Conservation (phyloP, 2,797 vertebrate species). For the Brachyrhaphis roseni region DNA sequence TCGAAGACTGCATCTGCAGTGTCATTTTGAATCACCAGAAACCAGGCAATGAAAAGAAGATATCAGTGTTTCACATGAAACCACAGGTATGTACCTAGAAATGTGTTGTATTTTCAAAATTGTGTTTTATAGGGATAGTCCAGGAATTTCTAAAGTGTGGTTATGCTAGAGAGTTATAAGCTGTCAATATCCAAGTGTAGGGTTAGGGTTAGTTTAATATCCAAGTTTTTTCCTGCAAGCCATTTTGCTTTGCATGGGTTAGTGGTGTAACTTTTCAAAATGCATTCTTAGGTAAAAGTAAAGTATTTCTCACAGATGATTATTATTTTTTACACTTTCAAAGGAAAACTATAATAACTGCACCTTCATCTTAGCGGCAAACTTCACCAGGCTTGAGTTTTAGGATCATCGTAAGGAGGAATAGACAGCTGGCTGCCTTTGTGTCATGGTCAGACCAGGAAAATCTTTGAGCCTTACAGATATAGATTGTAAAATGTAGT, state of each 20-base stretch:
- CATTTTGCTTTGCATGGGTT: neutral
- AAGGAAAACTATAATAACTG: neutral
- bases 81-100: slow-evolving; percentile 86
- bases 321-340: neutral
- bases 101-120: neutral
- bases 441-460: neutral
- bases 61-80: slow-evolving; percentile 80
- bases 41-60: slow-evolving; percentile 78
- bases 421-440: neutral
- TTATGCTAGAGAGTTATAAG: neutral
- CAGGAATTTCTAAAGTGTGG: neutral
- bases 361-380: neutral
- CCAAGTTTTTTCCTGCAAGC: neutral
- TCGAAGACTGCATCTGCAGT: slow-evolving; percentile 90
- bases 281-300: neutral
- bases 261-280: neutral
- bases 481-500: neutral
- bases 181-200: neutral
- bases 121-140: neutral
- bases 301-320: neutral
- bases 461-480: neutral
- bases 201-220: too few species aligned
- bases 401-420: neutral
- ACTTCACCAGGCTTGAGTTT: neutral
- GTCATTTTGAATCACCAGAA: slow-evolving; percentile 89